phyloP scores from a whole-genome alignment of 2,113 vertebrate genomes.

The Trogon melanurus region DNA sequence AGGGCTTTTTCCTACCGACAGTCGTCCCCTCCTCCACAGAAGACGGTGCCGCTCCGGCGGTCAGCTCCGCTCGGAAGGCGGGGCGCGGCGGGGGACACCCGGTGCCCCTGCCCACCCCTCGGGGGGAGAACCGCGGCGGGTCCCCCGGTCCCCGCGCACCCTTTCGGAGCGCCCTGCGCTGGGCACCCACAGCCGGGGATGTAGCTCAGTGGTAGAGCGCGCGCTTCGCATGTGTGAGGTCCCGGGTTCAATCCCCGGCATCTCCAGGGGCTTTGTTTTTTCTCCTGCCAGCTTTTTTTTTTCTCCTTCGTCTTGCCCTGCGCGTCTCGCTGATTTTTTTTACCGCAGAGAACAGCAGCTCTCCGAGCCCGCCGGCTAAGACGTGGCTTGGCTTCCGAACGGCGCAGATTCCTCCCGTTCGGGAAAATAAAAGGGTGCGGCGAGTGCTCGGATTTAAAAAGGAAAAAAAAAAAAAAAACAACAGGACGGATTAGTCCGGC shows the following conservation, averaged over 20 bases:
- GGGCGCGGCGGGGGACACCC: no score
- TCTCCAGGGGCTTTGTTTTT: constrained; percentile 62
- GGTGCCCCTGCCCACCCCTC: no score
- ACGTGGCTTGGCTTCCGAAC: no score
- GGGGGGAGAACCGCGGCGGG: no score
- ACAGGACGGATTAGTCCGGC: no score
- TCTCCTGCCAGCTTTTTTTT: no score
- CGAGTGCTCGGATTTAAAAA: not conserved
- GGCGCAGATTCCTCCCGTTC: not conserved
- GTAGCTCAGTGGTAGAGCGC: constrained; percentile 87
- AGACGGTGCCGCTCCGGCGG: not conserved
- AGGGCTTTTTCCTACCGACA: not conserved
- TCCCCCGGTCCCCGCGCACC: no score
- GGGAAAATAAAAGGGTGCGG: not conserved
- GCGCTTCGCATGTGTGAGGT: constrained; percentile 86
- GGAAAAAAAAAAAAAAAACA: not conserved
- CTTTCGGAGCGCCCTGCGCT: no score
- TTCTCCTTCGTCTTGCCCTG: no score
- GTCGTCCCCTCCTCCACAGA: not conserved
- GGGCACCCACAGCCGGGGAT: constrained; percentile 58
- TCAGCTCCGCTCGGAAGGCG: not conserved
- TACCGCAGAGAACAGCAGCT: no score
- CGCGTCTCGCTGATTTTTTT: not conserved
- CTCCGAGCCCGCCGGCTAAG: no score
- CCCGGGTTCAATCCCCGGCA: constrained; percentile 86